Conservation (phyloP, 2,113 vertebrate genomes). For the Neogobius melanostomus region DNA sequence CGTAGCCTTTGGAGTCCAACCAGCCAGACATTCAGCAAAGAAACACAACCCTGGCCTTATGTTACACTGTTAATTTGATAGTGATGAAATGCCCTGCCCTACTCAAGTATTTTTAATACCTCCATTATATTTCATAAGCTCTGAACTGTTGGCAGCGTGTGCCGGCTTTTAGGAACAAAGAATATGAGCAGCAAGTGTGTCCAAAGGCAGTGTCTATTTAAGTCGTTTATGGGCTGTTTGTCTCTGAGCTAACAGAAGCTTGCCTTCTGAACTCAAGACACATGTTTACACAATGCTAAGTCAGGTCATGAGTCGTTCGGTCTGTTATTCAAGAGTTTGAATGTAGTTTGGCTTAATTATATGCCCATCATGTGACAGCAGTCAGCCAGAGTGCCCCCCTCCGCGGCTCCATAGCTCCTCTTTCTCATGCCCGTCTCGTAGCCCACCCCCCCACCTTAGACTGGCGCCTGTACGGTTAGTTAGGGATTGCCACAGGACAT, state of each 20-base stretch:
- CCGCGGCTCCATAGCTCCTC: constrained; percentile 50
- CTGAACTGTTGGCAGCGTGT: constrained; percentile 39
- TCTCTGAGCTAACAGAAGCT: constrained; percentile 20
- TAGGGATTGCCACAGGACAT: constrained; percentile 79
- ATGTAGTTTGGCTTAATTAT: constrained; percentile 74
- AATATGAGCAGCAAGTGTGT: constrained; percentile 20
- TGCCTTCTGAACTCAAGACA: constrained; percentile 35
- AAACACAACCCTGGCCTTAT: constrained; percentile 47
- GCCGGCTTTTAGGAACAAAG: constrained; percentile 30
- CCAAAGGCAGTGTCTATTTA: constrained; percentile 13
- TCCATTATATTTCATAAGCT: constrained; percentile 38
- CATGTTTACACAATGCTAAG: constrained; percentile 61
- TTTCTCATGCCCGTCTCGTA: constrained; percentile 58
- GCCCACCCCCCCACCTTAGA: constrained; percentile 39
- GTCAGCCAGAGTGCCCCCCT: constrained; percentile 60
- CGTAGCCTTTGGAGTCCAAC: constrained; percentile 21
- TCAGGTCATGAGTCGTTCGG: constrained; percentile 76
- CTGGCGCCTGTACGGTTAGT: constrained; percentile 83
- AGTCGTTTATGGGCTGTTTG: constrained; percentile 1
- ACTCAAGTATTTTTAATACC: constrained; percentile 49
- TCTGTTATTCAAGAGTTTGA: constrained; percentile 75
- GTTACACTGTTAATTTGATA: constrained; percentile 51
- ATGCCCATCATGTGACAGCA: constrained; percentile 79
- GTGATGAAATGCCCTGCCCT: constrained; percentile 55
- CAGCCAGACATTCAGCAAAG: constrained; percentile 14